Percentiles rank a stretch among this genome's conserved stretches.
Evolutionary conservation across 2,888 invertebrate species (phyloP).

Genomic region (Andricus quercusramuli): DNA sequence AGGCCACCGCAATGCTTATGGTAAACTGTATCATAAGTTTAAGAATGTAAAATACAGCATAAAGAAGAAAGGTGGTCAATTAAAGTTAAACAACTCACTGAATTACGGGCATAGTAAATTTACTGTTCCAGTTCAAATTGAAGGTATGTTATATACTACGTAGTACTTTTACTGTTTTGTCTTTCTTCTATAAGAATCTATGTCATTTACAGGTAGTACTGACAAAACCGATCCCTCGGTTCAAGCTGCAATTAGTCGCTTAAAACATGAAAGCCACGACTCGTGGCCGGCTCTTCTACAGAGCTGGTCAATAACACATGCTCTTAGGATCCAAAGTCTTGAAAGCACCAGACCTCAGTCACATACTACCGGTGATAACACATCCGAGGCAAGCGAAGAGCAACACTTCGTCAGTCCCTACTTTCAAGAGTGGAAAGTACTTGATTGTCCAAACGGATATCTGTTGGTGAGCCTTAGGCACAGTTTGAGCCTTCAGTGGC

Average conservation of each 20-base stretch:
- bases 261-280: constrained; percentile 23
- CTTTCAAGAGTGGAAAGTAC: constrained; percentile 31
- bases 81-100: neutral
- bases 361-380: neutral
- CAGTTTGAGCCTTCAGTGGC: too few relatives aligned
- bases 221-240: constrained; percentile 11
- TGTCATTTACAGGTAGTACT: neutral
- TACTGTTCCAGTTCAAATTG: neutral
- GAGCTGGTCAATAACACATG: constrained; percentile 9
- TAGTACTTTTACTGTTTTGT: neutral
- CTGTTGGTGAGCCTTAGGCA: constrained; percentile 12
- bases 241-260: neutral
- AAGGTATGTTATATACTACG: neutral
- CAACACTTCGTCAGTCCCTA: neutral
- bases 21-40: constrained; percentile 25
- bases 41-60: constrained; percentile 19
- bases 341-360: neutral
- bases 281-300: constrained; percentile 10
- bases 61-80: neutral
- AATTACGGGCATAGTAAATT: neutral
- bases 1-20: neutral
- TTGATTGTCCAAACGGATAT: constrained; percentile 9
- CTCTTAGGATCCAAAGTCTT: neutral
- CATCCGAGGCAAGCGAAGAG: neutral
- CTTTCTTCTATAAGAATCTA: neutral